Conservation (phyloP, 2,113 vertebrate genomes). For the Motacilla tschutschensis region DNA sequence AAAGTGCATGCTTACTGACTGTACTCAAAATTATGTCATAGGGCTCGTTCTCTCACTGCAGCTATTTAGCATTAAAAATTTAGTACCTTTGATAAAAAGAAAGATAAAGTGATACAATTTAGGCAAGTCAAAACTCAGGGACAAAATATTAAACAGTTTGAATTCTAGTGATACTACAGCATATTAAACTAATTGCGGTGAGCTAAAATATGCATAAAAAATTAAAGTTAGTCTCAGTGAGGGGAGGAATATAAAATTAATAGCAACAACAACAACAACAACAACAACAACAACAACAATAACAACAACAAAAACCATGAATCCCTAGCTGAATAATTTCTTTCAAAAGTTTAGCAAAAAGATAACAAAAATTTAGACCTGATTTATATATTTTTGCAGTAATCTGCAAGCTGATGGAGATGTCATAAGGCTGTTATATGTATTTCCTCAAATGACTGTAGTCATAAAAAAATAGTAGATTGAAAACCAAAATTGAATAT, state of each 20-base stretch:
- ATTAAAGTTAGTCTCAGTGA: not conserved
- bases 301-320: too few relatives aligned
- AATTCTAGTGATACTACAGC: not conserved
- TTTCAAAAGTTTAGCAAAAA: not conserved
- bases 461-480: fast-evolving
- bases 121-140: not conserved
- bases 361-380: not conserved
- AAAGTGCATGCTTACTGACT: not conserved
- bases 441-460: not conserved
- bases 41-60: not conserved
- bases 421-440: not conserved
- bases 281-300: not conserved
- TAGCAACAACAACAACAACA: not conserved
- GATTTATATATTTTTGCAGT: not conserved
- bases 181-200: not conserved
- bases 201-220: not conserved
- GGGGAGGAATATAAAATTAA: not conserved
- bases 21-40: not conserved
- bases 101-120: not conserved
- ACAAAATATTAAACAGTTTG: not conserved
- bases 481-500: not conserved
- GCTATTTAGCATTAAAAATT: not conserved
- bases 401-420: not conserved
- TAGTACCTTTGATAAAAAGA: not conserved
- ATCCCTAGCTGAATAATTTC: not conserved